Evolutionary conservation across 2,888 invertebrate genomes (phyloP).

Genomic region (Rhorus exstirpatorius): DNA sequence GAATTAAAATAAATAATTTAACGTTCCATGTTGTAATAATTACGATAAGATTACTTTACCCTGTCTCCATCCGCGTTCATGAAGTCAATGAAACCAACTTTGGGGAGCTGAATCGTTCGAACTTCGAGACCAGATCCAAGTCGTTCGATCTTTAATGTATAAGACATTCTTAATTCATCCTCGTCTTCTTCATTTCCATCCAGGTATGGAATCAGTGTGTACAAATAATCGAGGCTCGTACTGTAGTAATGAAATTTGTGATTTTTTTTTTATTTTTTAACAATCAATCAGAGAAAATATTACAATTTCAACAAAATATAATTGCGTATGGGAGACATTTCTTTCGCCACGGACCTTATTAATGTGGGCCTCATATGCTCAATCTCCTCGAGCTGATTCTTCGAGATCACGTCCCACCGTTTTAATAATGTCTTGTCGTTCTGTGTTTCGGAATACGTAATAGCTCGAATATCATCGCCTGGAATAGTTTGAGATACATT

Average conservation of each 20-base stretch:
- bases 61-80: neutral
- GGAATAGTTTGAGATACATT: too few relatives aligned
- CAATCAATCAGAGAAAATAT: too few relatives aligned
- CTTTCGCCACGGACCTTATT: neutral
- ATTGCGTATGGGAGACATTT: too few relatives aligned
- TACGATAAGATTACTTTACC: neutral
- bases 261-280: too few relatives aligned
- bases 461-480: neutral
- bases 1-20: too few relatives aligned
- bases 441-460: neutral
- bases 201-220: neutral
- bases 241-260: neutral
- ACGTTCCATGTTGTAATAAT: too few relatives aligned
- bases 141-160: neutral
- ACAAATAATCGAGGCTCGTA: neutral
- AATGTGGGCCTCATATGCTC: neutral
- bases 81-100: constrained; percentile 2
- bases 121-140: neutral
- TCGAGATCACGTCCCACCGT: neutral
- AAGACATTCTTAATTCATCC: neutral
- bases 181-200: neutral
- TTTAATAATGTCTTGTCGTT: neutral
- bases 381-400: neutral
- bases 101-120: neutral
- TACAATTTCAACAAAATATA: neutral